Conservation (phyloP, 2,888 invertebrate species). For the Lasioglossum malachurum region DNA sequence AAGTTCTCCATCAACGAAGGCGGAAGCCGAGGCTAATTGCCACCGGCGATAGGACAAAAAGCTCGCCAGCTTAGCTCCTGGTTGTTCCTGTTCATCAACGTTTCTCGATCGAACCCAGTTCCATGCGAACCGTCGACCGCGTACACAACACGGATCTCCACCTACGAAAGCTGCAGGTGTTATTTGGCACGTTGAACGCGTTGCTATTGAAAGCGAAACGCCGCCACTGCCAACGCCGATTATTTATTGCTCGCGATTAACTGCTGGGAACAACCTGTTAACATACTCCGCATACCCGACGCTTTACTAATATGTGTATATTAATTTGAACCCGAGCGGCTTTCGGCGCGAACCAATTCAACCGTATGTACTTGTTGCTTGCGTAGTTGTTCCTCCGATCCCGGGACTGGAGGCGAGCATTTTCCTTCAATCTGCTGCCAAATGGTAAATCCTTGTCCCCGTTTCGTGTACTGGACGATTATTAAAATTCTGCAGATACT, state of each 20-base stretch:
- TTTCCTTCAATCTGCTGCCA: neutral
- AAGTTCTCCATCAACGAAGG: constrained; percentile 74
- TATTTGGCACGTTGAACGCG: constrained; percentile 46
- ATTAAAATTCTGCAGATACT: too few relatives aligned
- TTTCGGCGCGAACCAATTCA: neutral
- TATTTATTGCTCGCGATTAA: constrained; percentile 40
- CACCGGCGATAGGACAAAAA: constrained; percentile 75
- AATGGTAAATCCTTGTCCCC: too few relatives aligned
- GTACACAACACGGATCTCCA: constrained; percentile 42
- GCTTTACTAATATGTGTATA: neutral
- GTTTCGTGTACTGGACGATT: too few relatives aligned
- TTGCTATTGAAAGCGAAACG: constrained; percentile 34
- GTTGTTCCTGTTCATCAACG: constrained; percentile 35
- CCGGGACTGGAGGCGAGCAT: neutral
- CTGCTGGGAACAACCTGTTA: constrained; percentile 34
- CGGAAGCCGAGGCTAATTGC: constrained; percentile 78
- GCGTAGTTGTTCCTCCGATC: neutral
- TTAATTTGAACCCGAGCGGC: neutral
- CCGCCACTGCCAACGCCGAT: constrained; percentile 26
- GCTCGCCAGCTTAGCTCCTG: constrained; percentile 39
- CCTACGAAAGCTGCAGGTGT: constrained; percentile 55
- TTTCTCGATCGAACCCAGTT: neutral
- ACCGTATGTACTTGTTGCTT: neutral
- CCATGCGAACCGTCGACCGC: constrained; percentile 19
- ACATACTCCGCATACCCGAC: neutral